phyloP scores from a whole-genome alignment of 2,113 vertebrate species.

The Cepphus grylle region DNA sequence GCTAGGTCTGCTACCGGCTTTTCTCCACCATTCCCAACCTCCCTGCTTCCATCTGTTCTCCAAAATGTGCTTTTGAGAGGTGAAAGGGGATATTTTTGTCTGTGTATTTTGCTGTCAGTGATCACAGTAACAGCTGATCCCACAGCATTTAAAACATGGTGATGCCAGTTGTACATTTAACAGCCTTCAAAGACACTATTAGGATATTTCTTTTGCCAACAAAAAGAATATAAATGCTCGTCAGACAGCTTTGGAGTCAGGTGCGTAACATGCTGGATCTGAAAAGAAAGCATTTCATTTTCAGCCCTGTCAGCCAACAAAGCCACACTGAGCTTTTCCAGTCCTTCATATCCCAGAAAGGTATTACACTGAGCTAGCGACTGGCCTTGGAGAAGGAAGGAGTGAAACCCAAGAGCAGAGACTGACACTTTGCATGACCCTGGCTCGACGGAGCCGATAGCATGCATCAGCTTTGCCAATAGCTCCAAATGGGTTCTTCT shows the following conservation, averaged over 20 bases:
- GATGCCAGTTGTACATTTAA: neutral
- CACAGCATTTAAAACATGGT: neutral
- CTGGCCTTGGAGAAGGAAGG: neutral
- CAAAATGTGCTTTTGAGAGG: neutral
- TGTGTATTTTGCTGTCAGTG: neutral
- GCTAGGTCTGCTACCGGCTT: neutral
- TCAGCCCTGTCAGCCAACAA: constrained; percentile 17
- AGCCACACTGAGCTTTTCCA: neutral
- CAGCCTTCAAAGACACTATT: constrained; percentile 4
- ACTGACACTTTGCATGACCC: neutral
- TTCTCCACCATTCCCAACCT: neutral
- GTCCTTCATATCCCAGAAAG: neutral
- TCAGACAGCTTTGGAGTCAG: constrained; percentile 2
- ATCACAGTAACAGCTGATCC: constrained; percentile 47
- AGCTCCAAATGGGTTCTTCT: neutral
- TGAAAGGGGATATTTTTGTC: neutral
- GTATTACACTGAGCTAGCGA: neutral
- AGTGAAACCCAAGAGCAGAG: neutral
- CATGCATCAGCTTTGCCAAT: neutral
- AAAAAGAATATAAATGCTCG: neutral
- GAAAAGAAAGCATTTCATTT: constrained; percentile 9
- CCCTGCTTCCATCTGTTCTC: neutral
- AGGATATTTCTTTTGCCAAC: neutral
- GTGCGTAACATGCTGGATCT: neutral
- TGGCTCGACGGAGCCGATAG: neutral